A percentile compares a stretch with the other conserved stretches of the same genome.
Conservation (phyloP, 2,888 invertebrate species). For the Malthinus seriepunctatus region DNA sequence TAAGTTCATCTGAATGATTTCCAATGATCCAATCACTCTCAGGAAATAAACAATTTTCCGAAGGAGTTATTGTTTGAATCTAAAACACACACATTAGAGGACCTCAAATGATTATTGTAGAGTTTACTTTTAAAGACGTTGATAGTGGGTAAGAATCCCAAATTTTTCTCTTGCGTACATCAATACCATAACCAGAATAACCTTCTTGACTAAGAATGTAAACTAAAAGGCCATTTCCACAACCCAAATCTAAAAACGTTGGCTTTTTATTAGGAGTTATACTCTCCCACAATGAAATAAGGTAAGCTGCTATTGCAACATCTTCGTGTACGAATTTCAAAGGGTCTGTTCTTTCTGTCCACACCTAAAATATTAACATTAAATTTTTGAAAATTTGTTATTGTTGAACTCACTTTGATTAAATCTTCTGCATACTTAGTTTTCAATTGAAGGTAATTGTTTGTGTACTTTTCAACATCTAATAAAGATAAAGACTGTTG, state of each 20-base stretch:
- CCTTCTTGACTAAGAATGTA: slow-evolving; percentile 85
- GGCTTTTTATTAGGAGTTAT: slow-evolving; percentile 55
- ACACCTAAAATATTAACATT: slow-evolving; percentile 60
- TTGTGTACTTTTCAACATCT: slow-evolving; percentile 69
- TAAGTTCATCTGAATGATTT: slow-evolving; percentile 99
- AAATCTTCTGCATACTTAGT: slow-evolving; percentile 75
- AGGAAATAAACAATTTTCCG: slow-evolving; percentile 67
- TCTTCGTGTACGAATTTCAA: slow-evolving; percentile 96
- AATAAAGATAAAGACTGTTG: slow-evolving; percentile 68
- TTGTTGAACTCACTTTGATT: slow-evolving; percentile 61
- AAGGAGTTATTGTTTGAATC: slow-evolving; percentile 71
- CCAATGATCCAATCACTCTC: slow-evolving; percentile 94
- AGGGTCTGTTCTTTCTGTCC: slow-evolving; percentile 94
- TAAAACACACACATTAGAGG: slow-evolving; percentile 45
- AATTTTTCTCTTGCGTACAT: slow-evolving; percentile 82
- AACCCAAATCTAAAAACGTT: slow-evolving; percentile 90
- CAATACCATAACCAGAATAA: slow-evolving; percentile 79
- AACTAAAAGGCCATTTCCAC: slow-evolving; percentile 95
- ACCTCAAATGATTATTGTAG: not conserved
- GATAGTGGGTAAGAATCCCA: slow-evolving; percentile 79
- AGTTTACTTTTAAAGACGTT: slow-evolving; percentile 65
- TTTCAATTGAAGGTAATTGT: slow-evolving; percentile 74
- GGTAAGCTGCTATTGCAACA: slow-evolving; percentile 88
- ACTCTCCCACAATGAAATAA: slow-evolving; percentile 78
- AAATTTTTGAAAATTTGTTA: not conserved